phyloP scores from a whole-genome alignment of 2,113 vertebrate genomes.

The Entomyzon cyanotis region DNA sequence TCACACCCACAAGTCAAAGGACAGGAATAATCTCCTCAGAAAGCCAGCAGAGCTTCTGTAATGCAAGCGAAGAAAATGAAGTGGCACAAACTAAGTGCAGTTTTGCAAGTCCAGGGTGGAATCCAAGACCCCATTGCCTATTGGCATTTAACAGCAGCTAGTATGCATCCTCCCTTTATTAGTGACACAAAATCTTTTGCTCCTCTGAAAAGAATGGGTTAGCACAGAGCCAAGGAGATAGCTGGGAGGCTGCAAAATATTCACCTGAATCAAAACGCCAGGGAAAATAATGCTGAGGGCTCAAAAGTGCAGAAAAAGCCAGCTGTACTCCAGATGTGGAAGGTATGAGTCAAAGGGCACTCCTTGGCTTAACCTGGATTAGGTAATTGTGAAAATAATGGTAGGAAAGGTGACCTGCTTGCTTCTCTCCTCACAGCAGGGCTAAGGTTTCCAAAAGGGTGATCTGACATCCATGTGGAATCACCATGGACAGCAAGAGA shows the following conservation, averaged over 20 bases:
- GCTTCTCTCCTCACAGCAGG: neutral
- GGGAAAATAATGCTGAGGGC: neutral
- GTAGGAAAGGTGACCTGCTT: neutral
- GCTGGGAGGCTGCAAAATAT: neutral
- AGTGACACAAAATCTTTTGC: neutral
- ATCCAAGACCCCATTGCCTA: neutral
- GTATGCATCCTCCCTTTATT: neutral
- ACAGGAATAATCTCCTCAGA: neutral
- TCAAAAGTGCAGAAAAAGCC: neutral
- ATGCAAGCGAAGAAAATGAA: neutral
- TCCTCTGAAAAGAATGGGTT: neutral
- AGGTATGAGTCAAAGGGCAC: neutral
- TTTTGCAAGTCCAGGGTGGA: neutral
- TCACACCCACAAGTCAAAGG: neutral
- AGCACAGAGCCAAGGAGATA: neutral
- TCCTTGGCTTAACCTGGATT: neutral
- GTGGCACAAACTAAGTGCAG: neutral
- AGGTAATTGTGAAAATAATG: neutral
- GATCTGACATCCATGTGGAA: neutral
- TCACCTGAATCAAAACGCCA: neutral
- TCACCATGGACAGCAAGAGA: neutral
- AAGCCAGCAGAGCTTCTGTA: neutral
- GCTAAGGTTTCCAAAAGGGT: neutral
- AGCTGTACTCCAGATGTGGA: neutral
- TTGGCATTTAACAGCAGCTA: fast-evolving